Evolutionary conservation across 2,888 invertebrate species (phyloP).

Genomic region (Argyresthia goedartella): DNA sequence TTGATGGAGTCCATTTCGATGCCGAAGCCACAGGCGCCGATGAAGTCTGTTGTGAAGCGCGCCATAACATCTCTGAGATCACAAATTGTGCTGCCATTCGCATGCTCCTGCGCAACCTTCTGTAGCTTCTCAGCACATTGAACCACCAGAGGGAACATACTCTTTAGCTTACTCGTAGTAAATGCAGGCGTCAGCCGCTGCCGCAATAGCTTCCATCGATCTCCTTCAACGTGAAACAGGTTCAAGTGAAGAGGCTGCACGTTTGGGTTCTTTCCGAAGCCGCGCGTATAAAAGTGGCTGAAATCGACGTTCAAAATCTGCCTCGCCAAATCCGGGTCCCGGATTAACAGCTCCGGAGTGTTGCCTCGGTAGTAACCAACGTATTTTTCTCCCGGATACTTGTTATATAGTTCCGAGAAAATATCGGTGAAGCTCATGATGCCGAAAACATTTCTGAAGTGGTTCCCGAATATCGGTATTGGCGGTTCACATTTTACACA

Average conservation of each 20-base stretch:
- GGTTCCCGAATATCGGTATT: slow-evolving; percentile 36
- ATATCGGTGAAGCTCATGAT: slow-evolving; percentile 15
- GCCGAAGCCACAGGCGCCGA: too few relatives aligned
- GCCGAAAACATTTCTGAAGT: slow-evolving; percentile 25
- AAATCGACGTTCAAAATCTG: slow-evolving; percentile 7
- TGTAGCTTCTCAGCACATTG: slow-evolving; percentile 8
- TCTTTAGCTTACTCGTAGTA: slow-evolving; percentile 7
- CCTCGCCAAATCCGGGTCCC: slow-evolving; percentile 8
- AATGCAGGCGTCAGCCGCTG: slow-evolving; percentile 8
- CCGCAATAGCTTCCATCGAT: slow-evolving; percentile 8
- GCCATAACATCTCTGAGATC: slow-evolving; percentile 10
- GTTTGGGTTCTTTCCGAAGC: slow-evolving; percentile 1
- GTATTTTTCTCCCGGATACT: too few relatives aligned
- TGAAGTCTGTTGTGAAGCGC: too few relatives aligned
- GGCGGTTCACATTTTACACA: slow-evolving; percentile 37
- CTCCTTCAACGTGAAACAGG: too few relatives aligned
- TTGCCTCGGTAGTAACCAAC: slow-evolving; percentile 4
- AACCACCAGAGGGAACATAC: slow-evolving; percentile 9
- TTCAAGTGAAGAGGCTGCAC: slow-evolving; percentile 4
- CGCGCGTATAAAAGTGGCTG: slow-evolving; percentile 4
- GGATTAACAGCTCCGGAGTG: slow-evolving; percentile 8
- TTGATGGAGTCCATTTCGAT: slow-evolving; percentile 10
- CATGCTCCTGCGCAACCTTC: neutral
- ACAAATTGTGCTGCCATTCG: neutral
- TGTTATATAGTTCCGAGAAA: slow-evolving; percentile 1